Base-by-base conservation (phyloP, 2,113 vertebrate species). In the Podocnemis expansa region DNA sequence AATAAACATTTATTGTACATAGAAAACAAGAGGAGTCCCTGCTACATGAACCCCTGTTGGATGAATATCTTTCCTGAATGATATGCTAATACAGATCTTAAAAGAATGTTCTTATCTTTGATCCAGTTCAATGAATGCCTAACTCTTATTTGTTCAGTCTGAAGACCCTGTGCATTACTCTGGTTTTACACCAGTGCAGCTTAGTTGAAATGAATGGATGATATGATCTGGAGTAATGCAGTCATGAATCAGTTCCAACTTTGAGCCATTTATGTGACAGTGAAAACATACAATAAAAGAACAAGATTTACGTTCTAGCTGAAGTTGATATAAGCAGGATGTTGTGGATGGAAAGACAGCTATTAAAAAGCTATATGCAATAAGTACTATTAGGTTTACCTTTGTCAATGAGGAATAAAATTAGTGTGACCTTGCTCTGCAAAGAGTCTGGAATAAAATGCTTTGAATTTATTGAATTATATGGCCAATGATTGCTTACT, bases 281-380 rank as follows among this genome's bases (percentile, higher is more conserved):
- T 87, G 76, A 95, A 82, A 31, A 1, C 54, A 60, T 84, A 43
- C 87, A 84, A 95, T 95, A 58, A 95, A 49, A n/a, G n/a, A n/a
- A 94, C 92, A 87, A 87, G 24, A n/a, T 94, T 95, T 96, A 94
- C 89, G 41, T 97, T 87, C 82, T 96, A 95, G 75, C 91, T 98
- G 89, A 98, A 97, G 93, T 84, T 97, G 91, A 94, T 96, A 96
- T 97, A 97, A 82, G 82, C 84, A 88, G 91, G 89, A 84, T 96
- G 83, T 89, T 55, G 95, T 93, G 96, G 93, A 82, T 97, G 79
- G 82, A 63, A 82, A 75, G 82, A 92, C 70, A 96, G 70, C 96
- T 98, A 81, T 90, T 95, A 76, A 87, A 91, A 89, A 91, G 45
- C 78, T 58, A 47, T n/a, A 47, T 19, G 1, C 60, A 85, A 82